Percentiles rank a stretch among this genome's conserved stretches.
phyloP scores from a whole-genome alignment of 2,113 vertebrate species.

The Empidonax traillii region DNA sequence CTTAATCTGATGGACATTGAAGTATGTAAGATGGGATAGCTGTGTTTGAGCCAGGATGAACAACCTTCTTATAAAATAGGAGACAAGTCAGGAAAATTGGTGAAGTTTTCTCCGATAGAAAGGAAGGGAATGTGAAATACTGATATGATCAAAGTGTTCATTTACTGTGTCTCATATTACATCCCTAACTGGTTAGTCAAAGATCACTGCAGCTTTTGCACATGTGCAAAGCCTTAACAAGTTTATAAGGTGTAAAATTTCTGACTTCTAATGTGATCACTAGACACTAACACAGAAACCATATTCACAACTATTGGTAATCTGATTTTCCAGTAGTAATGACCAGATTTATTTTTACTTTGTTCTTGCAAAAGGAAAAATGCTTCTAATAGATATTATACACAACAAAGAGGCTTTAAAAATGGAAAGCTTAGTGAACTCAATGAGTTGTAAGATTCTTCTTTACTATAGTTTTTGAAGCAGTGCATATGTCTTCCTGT shows the following conservation, averaged over 20 bases:
- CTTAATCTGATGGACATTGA: not conserved
- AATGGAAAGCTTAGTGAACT: not conserved
- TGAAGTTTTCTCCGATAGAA: not conserved
- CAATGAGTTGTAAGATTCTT: not conserved
- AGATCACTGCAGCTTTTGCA: not conserved
- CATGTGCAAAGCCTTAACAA: not conserved
- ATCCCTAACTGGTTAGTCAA: not conserved
- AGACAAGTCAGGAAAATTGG: not conserved
- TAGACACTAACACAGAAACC: not conserved
- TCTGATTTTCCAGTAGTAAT: not conserved
- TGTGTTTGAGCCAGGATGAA: not conserved
- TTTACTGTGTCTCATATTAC: not conserved
- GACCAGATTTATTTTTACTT: not conserved
- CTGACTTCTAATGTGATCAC: not conserved
- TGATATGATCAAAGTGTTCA: not conserved
- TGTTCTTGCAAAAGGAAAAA: not conserved
- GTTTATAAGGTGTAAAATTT: not conserved
- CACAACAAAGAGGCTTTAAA: not conserved
- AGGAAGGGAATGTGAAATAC: not conserved
- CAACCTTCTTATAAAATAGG: not conserved
- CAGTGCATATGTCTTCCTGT: not conserved
- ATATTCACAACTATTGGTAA: not conserved
- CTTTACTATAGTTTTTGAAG: not conserved
- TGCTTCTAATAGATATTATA: not conserved
- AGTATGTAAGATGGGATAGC: not conserved